Conservation (phyloP, 1,140 invertebrate genomes). For the Drosophila biarmipes region DNA sequence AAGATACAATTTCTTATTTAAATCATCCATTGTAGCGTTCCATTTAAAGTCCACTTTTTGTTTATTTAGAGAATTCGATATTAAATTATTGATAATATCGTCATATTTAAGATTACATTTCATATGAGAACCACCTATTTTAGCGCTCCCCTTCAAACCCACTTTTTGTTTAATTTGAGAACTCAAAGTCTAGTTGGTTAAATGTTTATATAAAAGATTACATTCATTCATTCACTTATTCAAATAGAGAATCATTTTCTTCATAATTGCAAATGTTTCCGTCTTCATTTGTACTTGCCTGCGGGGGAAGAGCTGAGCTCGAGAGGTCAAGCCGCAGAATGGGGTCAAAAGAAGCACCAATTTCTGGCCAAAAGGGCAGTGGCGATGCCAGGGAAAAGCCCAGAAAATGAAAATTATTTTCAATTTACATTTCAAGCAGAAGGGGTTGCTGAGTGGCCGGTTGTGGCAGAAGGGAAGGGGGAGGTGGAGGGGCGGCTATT, state of each 20-base stretch:
- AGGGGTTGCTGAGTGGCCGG: conserved; percentile 1
- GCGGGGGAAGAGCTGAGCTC: conserved; percentile 10
- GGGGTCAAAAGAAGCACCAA: conserved; percentile 47
- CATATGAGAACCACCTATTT: no score
- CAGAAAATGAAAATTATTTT: conserved; percentile 60
- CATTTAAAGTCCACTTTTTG: no score
- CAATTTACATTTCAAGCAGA: conserved; percentile 53
- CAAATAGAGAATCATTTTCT: not conserved
- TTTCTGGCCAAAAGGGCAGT: conserved; percentile 35
- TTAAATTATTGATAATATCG: no score
- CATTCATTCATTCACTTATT: not conserved
- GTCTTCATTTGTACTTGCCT: not conserved
- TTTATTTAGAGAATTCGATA: no score
- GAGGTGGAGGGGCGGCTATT: conserved; percentile 15
- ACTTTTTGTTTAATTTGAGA: no score
- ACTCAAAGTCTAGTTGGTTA: not conserved
- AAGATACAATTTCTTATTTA: no score
- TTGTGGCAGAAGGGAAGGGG: not conserved
- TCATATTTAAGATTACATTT: no score
- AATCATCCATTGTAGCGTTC: no score
- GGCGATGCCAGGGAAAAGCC: conserved; percentile 28
- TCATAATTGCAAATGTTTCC: not conserved
- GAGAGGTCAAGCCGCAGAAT: conserved; percentile 49
- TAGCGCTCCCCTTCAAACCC: no score
- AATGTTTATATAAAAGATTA: not conserved